These are phyloP conservation scores for Halisarca cf. caerulea DNA, from an alignment of 37 sponge, comb jelly and placozoan species.

Conservation along the genomic window DNA sequence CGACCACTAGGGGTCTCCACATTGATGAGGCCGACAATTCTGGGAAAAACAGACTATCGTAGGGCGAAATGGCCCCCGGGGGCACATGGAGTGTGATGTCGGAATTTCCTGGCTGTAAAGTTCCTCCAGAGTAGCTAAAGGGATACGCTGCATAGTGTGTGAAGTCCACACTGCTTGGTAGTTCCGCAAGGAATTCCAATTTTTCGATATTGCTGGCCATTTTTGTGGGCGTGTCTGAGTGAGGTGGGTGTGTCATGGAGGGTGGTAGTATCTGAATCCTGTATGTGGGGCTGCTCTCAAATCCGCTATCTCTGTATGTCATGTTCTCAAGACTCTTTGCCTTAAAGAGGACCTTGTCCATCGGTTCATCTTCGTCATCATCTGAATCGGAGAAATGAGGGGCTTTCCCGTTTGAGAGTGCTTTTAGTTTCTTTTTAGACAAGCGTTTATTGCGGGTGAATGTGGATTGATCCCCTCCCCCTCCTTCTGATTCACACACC, in stretches of 20 bases:
- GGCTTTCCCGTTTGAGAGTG: neutral
- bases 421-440: neutral
- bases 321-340: neutral
- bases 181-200: neutral
- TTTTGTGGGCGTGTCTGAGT: neutral
- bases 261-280: neutral
- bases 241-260: neutral
- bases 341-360: neutral
- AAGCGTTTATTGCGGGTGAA: neutral
- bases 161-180: constrained; percentile 9
- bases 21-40: constrained; percentile 1
- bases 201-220: neutral
- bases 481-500: neutral
- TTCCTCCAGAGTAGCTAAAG: constrained; percentile 26
- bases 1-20: constrained; percentile 19
- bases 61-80: constrained; percentile 33
- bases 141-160: constrained; percentile 27
- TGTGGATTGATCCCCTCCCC: neutral
- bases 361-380: neutral
- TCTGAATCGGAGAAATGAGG: neutral
- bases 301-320: neutral
- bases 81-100: constrained; percentile 6
- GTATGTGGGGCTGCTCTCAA: neutral
- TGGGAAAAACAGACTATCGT: constrained; percentile 24
- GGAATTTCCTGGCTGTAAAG: constrained; percentile 15